These are phyloP conservation scores for Gallinago solitaria DNA, from an alignment of 2,797 vertebrate genomes.

Conservation along the genomic window DNA sequence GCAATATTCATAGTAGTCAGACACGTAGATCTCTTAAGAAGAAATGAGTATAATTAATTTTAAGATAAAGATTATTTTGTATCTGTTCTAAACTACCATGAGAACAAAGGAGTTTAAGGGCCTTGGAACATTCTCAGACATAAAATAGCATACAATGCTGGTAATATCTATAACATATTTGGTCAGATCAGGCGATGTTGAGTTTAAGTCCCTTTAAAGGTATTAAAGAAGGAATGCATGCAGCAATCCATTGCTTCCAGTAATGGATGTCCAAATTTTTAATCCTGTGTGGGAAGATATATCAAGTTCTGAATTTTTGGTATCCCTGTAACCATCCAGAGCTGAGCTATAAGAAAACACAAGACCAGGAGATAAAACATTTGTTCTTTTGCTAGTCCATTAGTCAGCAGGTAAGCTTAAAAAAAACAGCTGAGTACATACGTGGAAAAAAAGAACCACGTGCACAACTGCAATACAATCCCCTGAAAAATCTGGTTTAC, in stretches of 20 bases:
- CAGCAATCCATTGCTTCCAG: not conserved
- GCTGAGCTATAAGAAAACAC: not conserved
- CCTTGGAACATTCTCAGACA: not conserved
- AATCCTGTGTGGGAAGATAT: not conserved
- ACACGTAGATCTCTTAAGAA: not conserved
- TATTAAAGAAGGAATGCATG: not conserved
- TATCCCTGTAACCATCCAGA: not conserved
- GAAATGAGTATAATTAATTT: not conserved
- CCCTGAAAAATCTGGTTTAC: not conserved
- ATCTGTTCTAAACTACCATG: not conserved
- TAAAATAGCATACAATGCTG: not conserved
- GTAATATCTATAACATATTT: fast-evolving
- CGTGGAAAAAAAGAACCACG: fast-evolving
- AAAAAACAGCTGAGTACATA: not conserved
- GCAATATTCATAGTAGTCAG: not conserved
- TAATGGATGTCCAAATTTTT: not conserved
- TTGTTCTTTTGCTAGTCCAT: not conserved
- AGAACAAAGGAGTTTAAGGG: not conserved
- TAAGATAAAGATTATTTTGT: not conserved
- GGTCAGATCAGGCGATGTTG: fast-evolving
- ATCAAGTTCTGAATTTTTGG: not conserved
- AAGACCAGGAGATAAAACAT: not conserved
- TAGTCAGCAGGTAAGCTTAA: not conserved
- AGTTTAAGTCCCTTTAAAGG: not conserved
- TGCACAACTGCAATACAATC: not conserved